Percentiles rank a stretch among this genome's conserved stretches.
Conservation (phyloP, 2,797 vertebrate genomes). For the Parauchenoglanis ngamensis region DNA sequence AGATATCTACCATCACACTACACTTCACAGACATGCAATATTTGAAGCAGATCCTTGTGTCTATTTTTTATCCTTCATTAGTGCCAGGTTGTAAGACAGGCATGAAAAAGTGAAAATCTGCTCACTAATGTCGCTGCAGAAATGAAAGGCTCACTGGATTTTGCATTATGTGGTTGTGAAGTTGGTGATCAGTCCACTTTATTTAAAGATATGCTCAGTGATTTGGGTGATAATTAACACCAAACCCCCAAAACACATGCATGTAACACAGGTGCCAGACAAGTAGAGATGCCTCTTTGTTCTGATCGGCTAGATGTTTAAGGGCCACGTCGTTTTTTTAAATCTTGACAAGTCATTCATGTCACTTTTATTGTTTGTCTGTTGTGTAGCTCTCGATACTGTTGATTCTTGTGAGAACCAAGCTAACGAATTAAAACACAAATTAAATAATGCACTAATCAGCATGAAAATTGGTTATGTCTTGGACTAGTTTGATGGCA, state of each 20-base stretch:
- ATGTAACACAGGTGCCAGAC: not conserved
- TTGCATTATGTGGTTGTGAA: not conserved
- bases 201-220: not conserved
- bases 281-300: not conserved
- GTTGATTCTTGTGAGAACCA: not conserved
- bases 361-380: not conserved
- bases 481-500: not conserved
- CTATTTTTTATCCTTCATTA: not conserved
- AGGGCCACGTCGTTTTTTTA: not conserved
- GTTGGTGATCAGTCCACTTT: not conserved
- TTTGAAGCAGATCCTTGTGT: not conserved
- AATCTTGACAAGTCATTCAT: not conserved
- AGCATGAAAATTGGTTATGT: not conserved
- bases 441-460: not conserved
- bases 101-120: not conserved
- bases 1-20: constrained; percentile 59
- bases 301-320: not conserved
- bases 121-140: not conserved
- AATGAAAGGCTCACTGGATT: not conserved
- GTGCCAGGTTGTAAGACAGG: too few species aligned
- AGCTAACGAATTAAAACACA: not conserved
- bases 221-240: not conserved
- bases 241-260: not conserved
- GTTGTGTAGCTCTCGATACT: not conserved
- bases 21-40: constrained; percentile 5